Base-by-base conservation (phyloP, 2,888 invertebrate species). In the Cheiracanthium punctorium region DNA sequence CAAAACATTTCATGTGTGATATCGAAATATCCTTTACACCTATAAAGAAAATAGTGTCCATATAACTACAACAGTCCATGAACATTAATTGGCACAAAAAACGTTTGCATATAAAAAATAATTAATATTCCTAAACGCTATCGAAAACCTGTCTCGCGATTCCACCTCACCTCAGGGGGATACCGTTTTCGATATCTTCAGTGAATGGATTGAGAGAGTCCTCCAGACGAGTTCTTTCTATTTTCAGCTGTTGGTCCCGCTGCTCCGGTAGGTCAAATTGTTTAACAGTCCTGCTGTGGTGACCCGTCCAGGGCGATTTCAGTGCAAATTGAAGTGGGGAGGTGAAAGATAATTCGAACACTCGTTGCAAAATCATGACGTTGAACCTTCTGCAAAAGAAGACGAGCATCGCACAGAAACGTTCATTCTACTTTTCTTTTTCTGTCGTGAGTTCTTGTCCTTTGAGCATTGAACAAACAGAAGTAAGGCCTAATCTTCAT, bases 21-120 rank as follows among this genome's bases (percentile, higher is more conserved):
- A 67, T 30, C 12, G n/a, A 24, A 5, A 29, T 43, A 52, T 75
- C 69, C 41, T 52, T 37, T 74, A 52, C 48, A 81, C 67, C 80
- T 64, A 28, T 65, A 30, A 28, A 71, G 41, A 41, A 69, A 43
- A 52, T 28, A 52, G 81, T 80, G 33, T 80, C 72, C 65, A 30
- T 81, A 81, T 67, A 82, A 64, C 37, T 64, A 69, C 65, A 70
- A 69, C 70, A 58, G 24, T 58, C 24, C 24, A 58, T 58, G 71
- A 71, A 82, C 72, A 72, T 14, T 82, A 76, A 82, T 82, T 82
- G 82, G 82, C 82, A 82, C 82, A 82, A 82, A 76, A 71, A n/a
- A n/a, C n/a, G n/a, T 28, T 82, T 75, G 71, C 58, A 58, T 71
- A 80, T 73, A n/a, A 71, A 65, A 72, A 76, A 71, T 82, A 71